phyloP scores from a whole-genome alignment of 2,888 invertebrate species.

The Amiota mariae region DNA sequence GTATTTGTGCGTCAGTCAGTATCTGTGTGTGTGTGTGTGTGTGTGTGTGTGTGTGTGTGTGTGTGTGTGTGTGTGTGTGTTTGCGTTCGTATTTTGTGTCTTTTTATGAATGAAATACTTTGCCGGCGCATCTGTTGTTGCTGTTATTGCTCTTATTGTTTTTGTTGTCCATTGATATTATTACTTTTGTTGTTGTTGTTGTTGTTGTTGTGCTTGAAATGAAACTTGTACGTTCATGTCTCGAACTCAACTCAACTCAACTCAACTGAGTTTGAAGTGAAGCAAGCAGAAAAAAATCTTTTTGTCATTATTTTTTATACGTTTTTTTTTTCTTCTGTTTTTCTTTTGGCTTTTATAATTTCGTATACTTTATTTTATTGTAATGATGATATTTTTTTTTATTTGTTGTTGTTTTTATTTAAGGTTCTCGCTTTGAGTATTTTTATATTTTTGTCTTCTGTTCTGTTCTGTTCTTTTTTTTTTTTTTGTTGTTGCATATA shows the following conservation, averaged over 20 bases:
- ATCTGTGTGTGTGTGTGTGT: conserved; percentile 19
- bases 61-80: conserved; percentile 12
- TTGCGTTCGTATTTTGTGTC: conserved; percentile 11
- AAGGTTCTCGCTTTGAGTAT: too few species aligned
- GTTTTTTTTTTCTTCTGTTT: background rate
- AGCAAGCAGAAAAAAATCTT: background rate
- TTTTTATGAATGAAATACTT: conserved; percentile 42
- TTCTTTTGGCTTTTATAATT: conserved; percentile 16
- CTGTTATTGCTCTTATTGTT: conserved; percentile 18
- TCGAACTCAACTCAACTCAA: background rate
- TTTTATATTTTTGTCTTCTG: too few species aligned
- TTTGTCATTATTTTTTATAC: conserved; percentile 10
- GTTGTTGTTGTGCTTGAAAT: background rate
- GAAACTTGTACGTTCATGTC: conserved; percentile 25
- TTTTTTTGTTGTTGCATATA: too few species aligned
- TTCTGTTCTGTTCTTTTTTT: too few species aligned
- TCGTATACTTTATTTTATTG: conserved; percentile 10
- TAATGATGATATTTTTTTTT: background rate
- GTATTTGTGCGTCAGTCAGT: background rate
- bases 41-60: conserved; percentile 8
- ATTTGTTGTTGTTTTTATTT: background rate
- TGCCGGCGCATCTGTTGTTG: conserved; percentile 27
- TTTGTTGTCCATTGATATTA: background rate
- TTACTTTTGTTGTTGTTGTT: background rate
- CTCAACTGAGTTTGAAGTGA: conserved; percentile 4